Conservation (phyloP, 2,113 vertebrate genomes). For the Megaleporinus macrocephalus region DNA sequence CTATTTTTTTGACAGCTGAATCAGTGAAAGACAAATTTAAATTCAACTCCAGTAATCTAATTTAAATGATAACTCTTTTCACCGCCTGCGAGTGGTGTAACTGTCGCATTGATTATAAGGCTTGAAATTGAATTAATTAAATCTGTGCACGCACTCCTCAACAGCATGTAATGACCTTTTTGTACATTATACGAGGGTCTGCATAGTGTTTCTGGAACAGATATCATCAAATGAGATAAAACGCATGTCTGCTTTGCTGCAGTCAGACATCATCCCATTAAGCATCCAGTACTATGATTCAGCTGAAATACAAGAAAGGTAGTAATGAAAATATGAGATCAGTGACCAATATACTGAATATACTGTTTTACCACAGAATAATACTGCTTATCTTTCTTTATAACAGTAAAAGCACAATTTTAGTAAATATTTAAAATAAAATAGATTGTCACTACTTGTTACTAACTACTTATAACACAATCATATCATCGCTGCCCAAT, state of each 20-base stretch:
- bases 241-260: not conserved
- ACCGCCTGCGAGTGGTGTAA: not conserved
- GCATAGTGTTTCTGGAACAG: not conserved
- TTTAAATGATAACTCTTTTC: not conserved
- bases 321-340: too few relatives aligned
- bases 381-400: too few relatives aligned
- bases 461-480: too few relatives aligned
- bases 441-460: too few relatives aligned
- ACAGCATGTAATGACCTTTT: not conserved
- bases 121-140: not conserved
- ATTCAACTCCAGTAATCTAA: not conserved
- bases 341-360: too few relatives aligned
- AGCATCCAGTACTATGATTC: not conserved
- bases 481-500: too few relatives aligned
- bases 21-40: not conserved
- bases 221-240: not conserved
- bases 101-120: not conserved
- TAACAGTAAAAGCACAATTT: too few relatives aligned
- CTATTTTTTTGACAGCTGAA: not conserved
- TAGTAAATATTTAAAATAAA: too few relatives aligned
- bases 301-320: not conserved
- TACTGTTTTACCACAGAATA: too few relatives aligned
- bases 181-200: not conserved
- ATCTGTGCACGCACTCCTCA: not conserved
- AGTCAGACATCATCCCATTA: conserved; percentile 1